A percentile compares a stretch with the other conserved stretches of the same genome.
These are phyloP conservation scores for Hyposoter didymator DNA, from an alignment of 2,888 invertebrate species.

Conservation along the genomic window DNA sequence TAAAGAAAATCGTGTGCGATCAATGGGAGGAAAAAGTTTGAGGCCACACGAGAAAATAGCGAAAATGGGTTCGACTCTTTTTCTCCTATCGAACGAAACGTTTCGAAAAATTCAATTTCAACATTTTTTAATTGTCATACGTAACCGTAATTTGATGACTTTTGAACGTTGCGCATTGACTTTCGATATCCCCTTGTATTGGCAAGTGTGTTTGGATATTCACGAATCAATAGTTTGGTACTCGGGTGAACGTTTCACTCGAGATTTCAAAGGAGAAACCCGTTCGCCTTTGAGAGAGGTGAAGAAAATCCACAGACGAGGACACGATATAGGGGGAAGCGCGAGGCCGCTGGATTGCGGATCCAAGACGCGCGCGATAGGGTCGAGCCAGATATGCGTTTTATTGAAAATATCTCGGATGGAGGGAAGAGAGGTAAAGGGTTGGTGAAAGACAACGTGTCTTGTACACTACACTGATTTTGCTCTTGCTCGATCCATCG, in stretches of 20 bases:
- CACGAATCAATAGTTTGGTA: constrained; percentile 53
- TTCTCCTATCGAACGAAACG: too few species aligned
- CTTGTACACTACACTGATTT: constrained; percentile 1
- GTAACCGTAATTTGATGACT: background rate
- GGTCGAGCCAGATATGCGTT: constrained; percentile 62
- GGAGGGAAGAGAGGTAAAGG: constrained; percentile 22
- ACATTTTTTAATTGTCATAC: too few species aligned
- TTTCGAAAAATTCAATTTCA: too few species aligned
- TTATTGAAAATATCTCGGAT: constrained; percentile 66
- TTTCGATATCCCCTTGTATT: constrained; percentile 5
- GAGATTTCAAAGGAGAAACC: constrained; percentile 65
- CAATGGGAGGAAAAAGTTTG: too few species aligned
- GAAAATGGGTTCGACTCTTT: too few species aligned
- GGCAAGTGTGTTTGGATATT: background rate
- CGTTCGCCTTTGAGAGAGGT: constrained; percentile 57
- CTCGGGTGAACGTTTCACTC: constrained; percentile 50
- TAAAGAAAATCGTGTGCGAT: background rate
- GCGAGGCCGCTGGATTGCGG: constrained; percentile 38
- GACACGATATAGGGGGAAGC: background rate
- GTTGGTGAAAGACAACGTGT: background rate
- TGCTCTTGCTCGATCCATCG: background rate
- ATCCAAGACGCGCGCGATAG: constrained; percentile 40
- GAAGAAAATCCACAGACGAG: constrained; percentile 23
- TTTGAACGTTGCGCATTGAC: background rate
- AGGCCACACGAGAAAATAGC: too few species aligned